phyloP scores from a whole-genome alignment of 2,888 invertebrate genomes.

The Plebejus argus region DNA sequence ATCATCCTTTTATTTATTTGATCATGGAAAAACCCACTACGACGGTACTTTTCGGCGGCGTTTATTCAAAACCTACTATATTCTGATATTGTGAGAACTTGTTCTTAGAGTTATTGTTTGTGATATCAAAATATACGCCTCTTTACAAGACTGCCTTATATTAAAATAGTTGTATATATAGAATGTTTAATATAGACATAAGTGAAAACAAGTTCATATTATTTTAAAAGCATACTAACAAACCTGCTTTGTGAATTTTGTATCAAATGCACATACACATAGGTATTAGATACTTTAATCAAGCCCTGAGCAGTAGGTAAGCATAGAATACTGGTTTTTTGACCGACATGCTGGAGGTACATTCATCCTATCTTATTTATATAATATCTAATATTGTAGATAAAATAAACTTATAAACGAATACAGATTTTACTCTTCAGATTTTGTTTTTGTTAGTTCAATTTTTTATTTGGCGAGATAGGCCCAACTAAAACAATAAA shows the following conservation, averaged over 20 bases:
- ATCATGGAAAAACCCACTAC: conserved; percentile 84
- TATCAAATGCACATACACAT: background rate
- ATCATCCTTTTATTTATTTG: conserved; percentile 85
- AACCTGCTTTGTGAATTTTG: background rate
- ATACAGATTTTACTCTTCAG: too few species aligned
- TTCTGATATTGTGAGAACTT: conserved; percentile 46
- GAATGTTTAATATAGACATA: background rate
- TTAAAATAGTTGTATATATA: background rate
- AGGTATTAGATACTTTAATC: too few species aligned
- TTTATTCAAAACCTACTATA: conserved; percentile 60
- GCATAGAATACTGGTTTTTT: too few species aligned
- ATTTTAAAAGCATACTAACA: background rate
- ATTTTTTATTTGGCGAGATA: too few species aligned
- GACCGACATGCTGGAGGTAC: too few species aligned
- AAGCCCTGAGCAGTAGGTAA: too few species aligned
- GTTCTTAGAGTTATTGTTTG: background rate
- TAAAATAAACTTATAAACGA: too few species aligned
- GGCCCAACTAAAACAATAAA: too few species aligned
- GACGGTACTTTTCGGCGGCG: conserved; percentile 84
- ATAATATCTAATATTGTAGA: too few species aligned
- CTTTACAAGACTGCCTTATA: background rate
- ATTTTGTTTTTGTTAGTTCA: too few species aligned
- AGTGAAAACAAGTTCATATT: background rate
- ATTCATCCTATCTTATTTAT: too few species aligned
- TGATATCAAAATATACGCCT: background rate